A percentile compares a stretch with the other conserved stretches of the same genome.
These are phyloP conservation scores for Drosophila gunungcola DNA, from an alignment of 1,140 invertebrate genomes.

Conservation along the genomic window DNA sequence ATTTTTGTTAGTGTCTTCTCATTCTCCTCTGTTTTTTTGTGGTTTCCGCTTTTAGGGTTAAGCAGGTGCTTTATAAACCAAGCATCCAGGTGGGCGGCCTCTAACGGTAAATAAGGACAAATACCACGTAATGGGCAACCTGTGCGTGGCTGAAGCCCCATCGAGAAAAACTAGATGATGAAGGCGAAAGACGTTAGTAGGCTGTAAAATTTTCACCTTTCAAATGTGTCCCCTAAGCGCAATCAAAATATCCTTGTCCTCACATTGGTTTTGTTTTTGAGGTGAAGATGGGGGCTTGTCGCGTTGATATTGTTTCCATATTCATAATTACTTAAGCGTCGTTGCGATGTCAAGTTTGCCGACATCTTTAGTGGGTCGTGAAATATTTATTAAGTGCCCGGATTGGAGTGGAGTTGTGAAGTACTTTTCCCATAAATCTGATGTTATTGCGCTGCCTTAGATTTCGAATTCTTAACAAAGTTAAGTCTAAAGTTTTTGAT, in stretches of 20 bases:
- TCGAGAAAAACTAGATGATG: conserved; percentile 24
- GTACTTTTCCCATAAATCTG: conserved; percentile 39
- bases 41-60: conserved; percentile 73
- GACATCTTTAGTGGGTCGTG: conserved; percentile 58
- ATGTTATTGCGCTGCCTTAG: conserved; percentile 6
- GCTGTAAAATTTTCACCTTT: conserved; percentile 76
- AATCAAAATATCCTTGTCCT: conserved; percentile 72
- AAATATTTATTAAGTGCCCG: conserved; percentile 65
- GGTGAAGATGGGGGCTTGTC: conserved; percentile 19
- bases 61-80: conserved; percentile 82
- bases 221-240: conserved; percentile 74
- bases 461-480: conserved; percentile 7
- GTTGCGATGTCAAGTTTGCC: conserved; percentile 52
- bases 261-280: conserved; percentile 38
- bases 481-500: conserved; percentile 33
- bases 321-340: conserved; percentile 72
- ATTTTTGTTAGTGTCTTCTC: not conserved
- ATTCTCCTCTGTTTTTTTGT: conserved; percentile 8
- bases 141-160: conserved; percentile 43
- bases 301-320: conserved; percentile 13
- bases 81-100: conserved; percentile 39
- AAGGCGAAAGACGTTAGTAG: not conserved
- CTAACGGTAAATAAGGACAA: conserved; percentile 73
- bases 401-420: conserved; percentile 8
- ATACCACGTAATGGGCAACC: conserved; percentile 55